Base-by-base conservation (phyloP, 92 coral and sea anemone genomes). In the Parazoanthus swiftii region DNA sequence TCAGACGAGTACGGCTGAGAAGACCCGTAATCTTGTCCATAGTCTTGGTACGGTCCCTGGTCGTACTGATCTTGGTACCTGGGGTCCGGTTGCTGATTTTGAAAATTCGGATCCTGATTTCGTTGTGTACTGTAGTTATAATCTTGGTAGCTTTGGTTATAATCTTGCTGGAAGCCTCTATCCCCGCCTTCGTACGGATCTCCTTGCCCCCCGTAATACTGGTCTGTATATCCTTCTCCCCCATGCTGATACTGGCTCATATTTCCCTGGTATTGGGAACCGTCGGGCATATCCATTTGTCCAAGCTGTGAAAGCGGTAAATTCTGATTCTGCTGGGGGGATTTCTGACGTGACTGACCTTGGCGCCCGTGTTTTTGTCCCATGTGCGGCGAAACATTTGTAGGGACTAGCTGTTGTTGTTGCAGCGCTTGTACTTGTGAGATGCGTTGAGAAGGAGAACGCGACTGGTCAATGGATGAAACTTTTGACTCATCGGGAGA, bases 1-100 rank as follows among this genome's bases (percentile, higher is more conserved):
- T 94, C 98, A 18, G 91, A 76, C 29, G 81, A 77, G 67, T 76
- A 86, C 56, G 82, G 89, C 44, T 76, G 89, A 65, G 81, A 56
- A 50, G 72, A 29, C 20, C 89, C 89, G 54, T 56, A 86, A 37
- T 77, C 89, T 37, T 76, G 89, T 43, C 89, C 84, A 88, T 93
- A 91, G 70, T 91, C 93, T 82, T 93, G 98, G 74, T 91, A 92
- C 70, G 90, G 95, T 74, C 93, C 93, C 74, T 93, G 94, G 70
- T 82, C 78, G 36, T 93, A 95, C 85, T 91, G 58, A 76, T 86
- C 90, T 25, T 95, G 94, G 73, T 91, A 89, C 38, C 90, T 81
- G 65, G 87, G 92, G 65, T 89, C 94, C 26, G 87, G 92, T 73
- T 89, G 93, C 68, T 89, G 91, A 54, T 90, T 90, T 36, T 93